Conservation (phyloP, 2,888 invertebrate species). For the Spisula solida region DNA sequence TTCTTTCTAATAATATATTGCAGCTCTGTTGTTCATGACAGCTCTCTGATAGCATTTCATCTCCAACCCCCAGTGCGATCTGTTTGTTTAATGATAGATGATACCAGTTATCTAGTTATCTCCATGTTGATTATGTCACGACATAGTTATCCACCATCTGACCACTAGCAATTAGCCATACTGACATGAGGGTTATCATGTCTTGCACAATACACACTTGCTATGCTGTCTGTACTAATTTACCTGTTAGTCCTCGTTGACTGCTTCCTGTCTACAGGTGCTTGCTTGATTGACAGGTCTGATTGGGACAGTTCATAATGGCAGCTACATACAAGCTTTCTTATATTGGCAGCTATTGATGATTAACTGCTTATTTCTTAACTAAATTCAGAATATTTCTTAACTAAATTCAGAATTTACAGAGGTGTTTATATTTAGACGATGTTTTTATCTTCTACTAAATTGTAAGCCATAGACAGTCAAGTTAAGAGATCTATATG, state of each 20-base stretch:
- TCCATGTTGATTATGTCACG: conserved; percentile 21
- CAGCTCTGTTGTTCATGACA: not conserved
- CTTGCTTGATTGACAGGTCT: conserved; percentile 45
- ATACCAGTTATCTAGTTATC: conserved; percentile 7
- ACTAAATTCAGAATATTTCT: not conserved
- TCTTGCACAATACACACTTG: conserved; percentile 34
- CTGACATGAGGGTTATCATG: conserved; percentile 36
- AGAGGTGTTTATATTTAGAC: not conserved
- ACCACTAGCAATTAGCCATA: conserved; percentile 36
- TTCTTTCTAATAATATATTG: not conserved
- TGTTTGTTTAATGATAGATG: conserved; percentile 15
- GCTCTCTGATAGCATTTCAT: conserved; percentile 12
- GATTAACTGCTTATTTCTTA: not conserved
- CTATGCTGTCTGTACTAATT: conserved; percentile 45
- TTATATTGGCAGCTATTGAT: too few relatives aligned
- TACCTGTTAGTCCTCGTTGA: conserved; percentile 17
- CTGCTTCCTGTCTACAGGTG: conserved; percentile 40
- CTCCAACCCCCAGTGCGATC: not conserved
- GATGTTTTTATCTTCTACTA: not conserved
- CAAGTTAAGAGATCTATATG: not conserved
- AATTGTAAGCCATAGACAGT: not conserved
- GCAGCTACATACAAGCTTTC: not conserved
- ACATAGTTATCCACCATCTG: conserved; percentile 35
- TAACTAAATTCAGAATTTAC: not conserved
- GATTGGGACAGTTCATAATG: conserved; percentile 35